Evolutionary conservation across 2,113 vertebrate genomes (phyloP).

Genomic region (Ceyx melanurus): DNA sequence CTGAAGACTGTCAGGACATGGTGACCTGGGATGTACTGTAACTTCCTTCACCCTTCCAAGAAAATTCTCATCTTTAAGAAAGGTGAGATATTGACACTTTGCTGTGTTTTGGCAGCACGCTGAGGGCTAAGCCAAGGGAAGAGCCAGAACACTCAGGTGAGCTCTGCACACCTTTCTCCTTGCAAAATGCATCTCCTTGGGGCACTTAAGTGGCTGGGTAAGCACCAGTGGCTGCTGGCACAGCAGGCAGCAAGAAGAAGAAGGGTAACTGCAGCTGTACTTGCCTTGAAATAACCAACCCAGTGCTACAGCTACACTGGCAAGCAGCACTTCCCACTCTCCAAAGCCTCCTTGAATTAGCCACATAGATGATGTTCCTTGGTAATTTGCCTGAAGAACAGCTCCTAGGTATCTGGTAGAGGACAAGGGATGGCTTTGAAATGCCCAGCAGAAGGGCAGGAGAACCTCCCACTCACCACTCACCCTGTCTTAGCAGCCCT

Average conservation of each 20-base stretch:
- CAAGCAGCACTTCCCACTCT: neutral
- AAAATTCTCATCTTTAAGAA: neutral
- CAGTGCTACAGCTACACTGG: neutral
- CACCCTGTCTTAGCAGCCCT: neutral
- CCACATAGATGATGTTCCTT: neutral
- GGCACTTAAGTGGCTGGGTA: neutral
- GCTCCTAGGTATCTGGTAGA: neutral
- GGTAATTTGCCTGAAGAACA: neutral
- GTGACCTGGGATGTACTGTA: neutral
- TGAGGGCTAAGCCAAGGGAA: neutral
- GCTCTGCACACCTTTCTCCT: neutral
- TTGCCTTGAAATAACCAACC: neutral
- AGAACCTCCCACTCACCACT: neutral
- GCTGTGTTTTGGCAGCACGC: neutral
- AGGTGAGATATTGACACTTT: neutral
- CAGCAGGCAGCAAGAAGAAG: neutral
- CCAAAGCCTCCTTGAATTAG: neutral
- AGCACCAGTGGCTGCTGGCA: neutral
- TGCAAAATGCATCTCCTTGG: neutral
- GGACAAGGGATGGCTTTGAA: neutral
- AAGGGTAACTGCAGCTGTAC: neutral
- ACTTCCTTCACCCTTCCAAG: neutral
- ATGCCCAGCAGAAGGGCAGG: neutral
- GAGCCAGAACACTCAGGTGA: neutral
- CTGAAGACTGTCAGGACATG: neutral